Conservation (phyloP, 1,140 invertebrate species). For the Drosophila trapezifrons region DNA sequence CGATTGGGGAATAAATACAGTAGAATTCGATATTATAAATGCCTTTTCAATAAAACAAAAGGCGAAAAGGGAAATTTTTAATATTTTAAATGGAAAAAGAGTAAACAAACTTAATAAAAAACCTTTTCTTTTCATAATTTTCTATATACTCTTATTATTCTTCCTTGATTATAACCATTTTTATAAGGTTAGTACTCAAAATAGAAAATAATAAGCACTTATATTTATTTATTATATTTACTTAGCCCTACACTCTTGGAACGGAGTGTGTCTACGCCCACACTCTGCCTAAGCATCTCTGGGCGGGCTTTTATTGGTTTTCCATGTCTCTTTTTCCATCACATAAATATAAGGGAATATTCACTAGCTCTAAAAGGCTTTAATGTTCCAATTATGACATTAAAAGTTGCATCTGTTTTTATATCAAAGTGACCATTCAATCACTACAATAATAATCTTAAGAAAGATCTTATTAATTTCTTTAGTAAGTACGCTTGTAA, state of each 20-base stretch:
- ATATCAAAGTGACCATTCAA: not conserved
- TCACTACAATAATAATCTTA: not conserved
- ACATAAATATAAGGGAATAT: constrained; percentile 1
- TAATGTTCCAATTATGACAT: not conserved
- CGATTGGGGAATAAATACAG: constrained; percentile 29
- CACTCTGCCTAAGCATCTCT: not conserved
- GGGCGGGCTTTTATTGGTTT: not conserved
- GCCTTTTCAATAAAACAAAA: constrained; percentile 7
- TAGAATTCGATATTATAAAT: constrained; percentile 12
- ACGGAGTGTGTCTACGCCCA: not conserved
- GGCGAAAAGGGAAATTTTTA: not conserved
- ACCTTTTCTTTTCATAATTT: not conserved
- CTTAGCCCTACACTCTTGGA: not conserved
- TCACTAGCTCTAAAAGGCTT: not conserved
- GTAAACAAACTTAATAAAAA: no score
- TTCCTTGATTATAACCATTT: not conserved
- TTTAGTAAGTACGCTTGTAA: no score
- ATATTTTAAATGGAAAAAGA: no score
- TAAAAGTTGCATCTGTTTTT: not conserved
- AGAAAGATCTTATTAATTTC: no score
- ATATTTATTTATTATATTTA: not conserved
- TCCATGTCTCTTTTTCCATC: not conserved
- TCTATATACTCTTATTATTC: not conserved
- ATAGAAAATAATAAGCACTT: no score
- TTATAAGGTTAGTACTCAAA: not conserved